Base-by-base conservation (phyloP, 2,797 vertebrate species). In the Streptopelia turtur region DNA sequence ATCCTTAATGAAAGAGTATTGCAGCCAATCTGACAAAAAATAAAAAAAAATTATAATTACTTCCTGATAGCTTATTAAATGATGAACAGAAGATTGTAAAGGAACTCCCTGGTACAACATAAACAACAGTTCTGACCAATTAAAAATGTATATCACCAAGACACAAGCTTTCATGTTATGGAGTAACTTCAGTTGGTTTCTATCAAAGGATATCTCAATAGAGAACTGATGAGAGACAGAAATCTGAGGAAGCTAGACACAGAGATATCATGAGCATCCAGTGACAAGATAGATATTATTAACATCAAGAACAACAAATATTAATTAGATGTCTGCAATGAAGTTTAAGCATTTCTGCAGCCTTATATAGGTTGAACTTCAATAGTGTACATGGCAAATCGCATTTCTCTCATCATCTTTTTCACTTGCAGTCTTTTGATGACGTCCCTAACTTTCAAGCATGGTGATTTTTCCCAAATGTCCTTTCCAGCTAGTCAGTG, bases 91-190 rank as follows among this genome's bases (percentile, higher is more conserved):
- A 83, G 45, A 61, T 13, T 61, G 63, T n/a, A 74, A 93, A 94
- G 68, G 59, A 95, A 74, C 74, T 3, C 18, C 83, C 84, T 89
- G 31, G 68, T 71, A 31, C 30, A 76, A n/a, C 33, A 81, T 21
- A 84, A 94, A 94, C 25, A 94, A 87, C 69, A 90, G 35, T 47
- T 71, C 72, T 66, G 57, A 79, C 59, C 84, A 96, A 94, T 88
- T 93, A 93, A 91, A 80, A 72, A 86, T 65, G 8, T 37, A 0
- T 63, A 66, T 45, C 14, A 35, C 43, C 0, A 5, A 93, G 69
- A 77, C n/a, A 56, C 5, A 81, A 66, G 78, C 84, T 95, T 96
- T 94, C 61, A 92, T 72, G 59, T 78, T 60, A 57, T 45, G 50
- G 55, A 75, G 41, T 52, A 90, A 83, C 65, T 86, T 94, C 14